Evolutionary conservation across 1,140 invertebrate species (phyloP).

Genomic region (Mylabris phalerata): DNA sequence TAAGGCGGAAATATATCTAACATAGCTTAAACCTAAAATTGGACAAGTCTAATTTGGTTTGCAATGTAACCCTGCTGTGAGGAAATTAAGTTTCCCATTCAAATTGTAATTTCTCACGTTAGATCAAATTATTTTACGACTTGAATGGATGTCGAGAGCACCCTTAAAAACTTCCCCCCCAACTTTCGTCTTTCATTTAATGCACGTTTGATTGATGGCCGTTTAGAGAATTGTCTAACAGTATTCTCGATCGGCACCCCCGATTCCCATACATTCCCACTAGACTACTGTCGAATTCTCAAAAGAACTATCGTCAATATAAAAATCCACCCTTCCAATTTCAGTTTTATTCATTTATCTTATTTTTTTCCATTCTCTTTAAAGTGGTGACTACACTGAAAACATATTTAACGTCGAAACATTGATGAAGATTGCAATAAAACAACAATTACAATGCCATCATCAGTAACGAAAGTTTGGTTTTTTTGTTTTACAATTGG

Average conservation of each 20-base stretch:
- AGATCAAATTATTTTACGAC: constrained; percentile 15
- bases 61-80: background rate
- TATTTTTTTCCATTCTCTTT: background rate
- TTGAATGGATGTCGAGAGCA: background rate
- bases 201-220: constrained; percentile 27
- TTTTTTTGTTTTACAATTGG: no score
- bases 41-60: no score
- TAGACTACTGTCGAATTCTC: constrained; percentile 19
- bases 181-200: no score
- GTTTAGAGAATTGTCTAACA: constrained; percentile 27
- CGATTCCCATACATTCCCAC: constrained; percentile 21
- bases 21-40: no score
- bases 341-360: constrained; percentile 26
- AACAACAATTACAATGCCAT: no score
- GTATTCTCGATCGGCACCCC: constrained; percentile 18
- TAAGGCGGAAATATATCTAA: no score
- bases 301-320: constrained; percentile 23
- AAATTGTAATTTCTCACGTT: no score
- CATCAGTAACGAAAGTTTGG: no score
- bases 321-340: constrained; percentile 28
- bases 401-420: no score
- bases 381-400: no score
- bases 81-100: constrained; percentile 8
- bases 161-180: background rate
- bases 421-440: no score